Base-by-base conservation (phyloP, 2,797 vertebrate genomes). In the Anguilla megastoma region DNA sequence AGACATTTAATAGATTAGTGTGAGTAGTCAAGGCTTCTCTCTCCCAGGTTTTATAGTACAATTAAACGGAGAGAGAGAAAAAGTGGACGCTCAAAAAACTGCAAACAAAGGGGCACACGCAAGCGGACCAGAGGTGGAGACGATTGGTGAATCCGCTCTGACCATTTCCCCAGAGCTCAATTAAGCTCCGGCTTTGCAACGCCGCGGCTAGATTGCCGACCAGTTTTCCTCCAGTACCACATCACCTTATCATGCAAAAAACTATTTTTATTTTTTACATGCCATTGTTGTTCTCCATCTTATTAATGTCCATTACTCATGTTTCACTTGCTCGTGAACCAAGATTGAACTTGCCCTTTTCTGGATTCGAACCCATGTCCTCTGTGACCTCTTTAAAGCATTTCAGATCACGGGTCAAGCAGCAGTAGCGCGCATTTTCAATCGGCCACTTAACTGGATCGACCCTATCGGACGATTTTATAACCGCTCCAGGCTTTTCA, bases 91-190 rank as follows among this genome's bases (percentile, higher is more conserved):
- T 63, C 54, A 36, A 24, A 66, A 63, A 41, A 85, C 6, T 21
- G 24, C 36, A 45, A 82, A 82, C 41, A 50, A 82, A 82, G 41
- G 8, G 16, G 45, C 4, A 7, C 18, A 48, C 18, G 33, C 56
- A 63, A 85, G 8, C 18, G 60, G 60, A 63, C 33, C 33, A 36
- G 58, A 60, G 84, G 41, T 30, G 30, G 84, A 41, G 12, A 66
- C 33, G 52, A 85, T 21, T 82, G 1, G 27, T 1, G 27, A 85
- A 66, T 30, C 33, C 45, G 58, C 56, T 24, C 84, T 41, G 18
- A 45, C 33, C 33, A 45, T 24, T 63, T 41, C 84, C 58, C 84
- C 33, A 41, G 84, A 66, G 84, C 58, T 85, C 84, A 85, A 85
- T 85, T 63, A 85, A 85, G 84, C 33, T 58, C 36, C 56, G 30